Evolutionary conservation across 1,140 invertebrate species (phyloP), one percentile per base, ranked within the genome.

Genomic region (Penaeus japonicus): DNA sequence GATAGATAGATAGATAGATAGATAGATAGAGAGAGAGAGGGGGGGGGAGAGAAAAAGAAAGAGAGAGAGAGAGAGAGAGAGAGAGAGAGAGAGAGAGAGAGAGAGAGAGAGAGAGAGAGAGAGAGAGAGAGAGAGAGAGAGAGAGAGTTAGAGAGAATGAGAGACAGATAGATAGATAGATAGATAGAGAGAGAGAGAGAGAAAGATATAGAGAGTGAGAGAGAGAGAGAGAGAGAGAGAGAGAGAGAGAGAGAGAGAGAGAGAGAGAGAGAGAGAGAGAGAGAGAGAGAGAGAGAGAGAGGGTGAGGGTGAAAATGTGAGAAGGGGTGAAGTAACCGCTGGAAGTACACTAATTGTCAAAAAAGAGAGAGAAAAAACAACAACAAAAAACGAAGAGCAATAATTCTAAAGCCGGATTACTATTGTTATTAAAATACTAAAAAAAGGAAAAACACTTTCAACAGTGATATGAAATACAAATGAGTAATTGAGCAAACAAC

Each of bases 161-260:
- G 65, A 70, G 18, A n/a, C 1, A 70, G 20, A 70, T n/a, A 5
- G 65, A 73, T 10, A 30, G 27, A 30, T 4, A 17, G 27, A n/a
- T 0, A 4, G 7, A 32, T 2, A 73, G 1, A 73, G 24, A 30
- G 65, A 73, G 65, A 73, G 65, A 30, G 24, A 73, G 65, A 30
- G 24, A 73, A 18, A 73, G 65, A 30, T n/a, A 7, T 5, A 4
- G 2, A 7, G 39, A 47, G 5, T 0, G 39, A 47, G 39, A 47
- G 39, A 47, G 39, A 4, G 39, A 47, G 62, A 47, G 47, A 47
- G 47, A 65, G 3, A 65, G 10, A 15, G 62, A 65, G 62, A 65
- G 62, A 65, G 62, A 65, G 62, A 65, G 62, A 65, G 62, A 65
- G 62, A 65, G 62, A n/a, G n/a, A n/a, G n/a, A n/a, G n/a, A n/a